phyloP scores from a whole-genome alignment of 2,888 invertebrate genomes.

The Steinernema hermaphroditum region DNA sequence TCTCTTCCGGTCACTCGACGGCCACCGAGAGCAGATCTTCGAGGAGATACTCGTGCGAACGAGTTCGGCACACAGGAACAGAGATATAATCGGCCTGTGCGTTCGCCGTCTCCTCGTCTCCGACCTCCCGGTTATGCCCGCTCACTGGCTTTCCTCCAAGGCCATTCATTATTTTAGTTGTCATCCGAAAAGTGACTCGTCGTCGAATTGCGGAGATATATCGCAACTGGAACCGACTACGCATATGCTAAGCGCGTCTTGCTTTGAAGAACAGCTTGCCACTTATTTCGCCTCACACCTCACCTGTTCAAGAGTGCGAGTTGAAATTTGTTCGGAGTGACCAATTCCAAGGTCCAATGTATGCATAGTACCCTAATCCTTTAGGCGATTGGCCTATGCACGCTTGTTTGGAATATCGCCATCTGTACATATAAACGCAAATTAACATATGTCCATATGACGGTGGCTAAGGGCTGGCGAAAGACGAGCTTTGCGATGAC shows the following conservation, averaged over 20 bases:
- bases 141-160: constrained; percentile 25
- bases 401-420: constrained; percentile 19
- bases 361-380: background rate
- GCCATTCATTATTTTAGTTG: constrained; percentile 31
- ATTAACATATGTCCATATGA: constrained; percentile 30
- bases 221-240: too few relatives aligned
- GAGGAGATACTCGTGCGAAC: constrained; percentile 19
- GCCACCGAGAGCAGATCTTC: constrained; percentile 24
- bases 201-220: constrained; percentile 25
- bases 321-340: too few relatives aligned
- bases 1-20: constrained; percentile 26
- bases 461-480: background rate
- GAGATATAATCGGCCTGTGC: background rate
- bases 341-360: too few relatives aligned
- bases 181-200: constrained; percentile 29
- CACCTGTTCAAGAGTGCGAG: too few relatives aligned
- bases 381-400: background rate
- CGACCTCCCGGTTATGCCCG: constrained; percentile 15
- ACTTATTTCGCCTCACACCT: too few relatives aligned
- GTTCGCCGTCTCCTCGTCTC: constrained; percentile 19
- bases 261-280: too few relatives aligned
- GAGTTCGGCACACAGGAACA: background rate
- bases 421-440: constrained; percentile 26
- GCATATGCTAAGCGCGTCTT: too few relatives aligned
- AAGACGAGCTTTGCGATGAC: background rate